phyloP scores from a whole-genome alignment of 1,140 invertebrate genomes.

The Pachypeltis micranthus region DNA sequence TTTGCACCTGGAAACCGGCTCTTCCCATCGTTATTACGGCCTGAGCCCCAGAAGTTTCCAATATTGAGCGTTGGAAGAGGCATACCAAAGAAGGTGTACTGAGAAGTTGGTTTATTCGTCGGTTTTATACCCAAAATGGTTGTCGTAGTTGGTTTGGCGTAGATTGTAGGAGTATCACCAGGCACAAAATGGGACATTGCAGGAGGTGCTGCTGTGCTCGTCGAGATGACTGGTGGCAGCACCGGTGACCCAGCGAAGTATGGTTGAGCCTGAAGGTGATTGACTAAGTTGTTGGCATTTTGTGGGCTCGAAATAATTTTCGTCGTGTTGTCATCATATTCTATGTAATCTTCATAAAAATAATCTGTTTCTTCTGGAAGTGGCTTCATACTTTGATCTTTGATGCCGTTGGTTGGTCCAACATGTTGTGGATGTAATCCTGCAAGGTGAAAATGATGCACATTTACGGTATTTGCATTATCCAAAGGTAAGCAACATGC shows the following conservation, averaged over 20 bases:
- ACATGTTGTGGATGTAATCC: slow-evolving; percentile 19
- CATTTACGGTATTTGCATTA: too few species aligned
- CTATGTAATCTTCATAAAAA: slow-evolving; percentile 67
- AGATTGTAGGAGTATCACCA: slow-evolving; percentile 52
- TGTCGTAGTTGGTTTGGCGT: slow-evolving; percentile 35
- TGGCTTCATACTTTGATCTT: slow-evolving; percentile 34
- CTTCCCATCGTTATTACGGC: slow-evolving; percentile 40
- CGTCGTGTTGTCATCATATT: slow-evolving; percentile 49
- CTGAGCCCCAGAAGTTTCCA: slow-evolving; percentile 44
- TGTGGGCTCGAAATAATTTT: background rate
- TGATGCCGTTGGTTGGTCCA: slow-evolving; percentile 4
- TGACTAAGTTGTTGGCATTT: slow-evolving; percentile 23
- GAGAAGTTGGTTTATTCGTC: slow-evolving; percentile 38
- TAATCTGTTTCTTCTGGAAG: slow-evolving; percentile 60
- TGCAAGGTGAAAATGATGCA: slow-evolving; percentile 6
- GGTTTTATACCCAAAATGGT: slow-evolving; percentile 25
- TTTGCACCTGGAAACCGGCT: slow-evolving; percentile 24
- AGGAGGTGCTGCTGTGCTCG: slow-evolving; percentile 24
- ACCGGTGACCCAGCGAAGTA: slow-evolving; percentile 10
- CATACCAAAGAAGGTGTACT: slow-evolving; percentile 72
- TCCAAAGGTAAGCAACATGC: background rate
- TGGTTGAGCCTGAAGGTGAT: slow-evolving; percentile 30
- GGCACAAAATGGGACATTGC: slow-evolving; percentile 36
- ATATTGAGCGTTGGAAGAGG: slow-evolving; percentile 60
- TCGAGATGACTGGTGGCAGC: background rate